Percentiles rank a stretch among this genome's conserved stretches.
Conservation (phyloP, 2,888 invertebrate genomes). For the Molorchus minor region DNA sequence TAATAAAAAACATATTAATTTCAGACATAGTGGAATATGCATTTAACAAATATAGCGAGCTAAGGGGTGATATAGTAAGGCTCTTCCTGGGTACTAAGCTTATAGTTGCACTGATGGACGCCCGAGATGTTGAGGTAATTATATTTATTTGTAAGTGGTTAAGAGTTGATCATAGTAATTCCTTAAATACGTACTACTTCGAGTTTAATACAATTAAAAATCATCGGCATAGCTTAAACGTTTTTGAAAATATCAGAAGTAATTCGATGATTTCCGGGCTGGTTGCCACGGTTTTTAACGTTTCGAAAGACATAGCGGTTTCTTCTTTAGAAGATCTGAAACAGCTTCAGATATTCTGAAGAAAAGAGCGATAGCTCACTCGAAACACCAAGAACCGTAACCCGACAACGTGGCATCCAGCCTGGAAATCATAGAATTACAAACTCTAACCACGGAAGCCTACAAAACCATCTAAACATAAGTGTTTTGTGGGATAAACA, state of each 20-base stretch:
- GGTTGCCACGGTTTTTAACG: too few relatives aligned
- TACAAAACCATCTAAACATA: neutral
- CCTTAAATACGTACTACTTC: neutral
- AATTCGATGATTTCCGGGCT: too few relatives aligned
- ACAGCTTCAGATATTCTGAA: too few relatives aligned
- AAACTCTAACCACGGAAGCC: neutral
- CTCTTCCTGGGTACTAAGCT: conserved; percentile 41
- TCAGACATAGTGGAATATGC: conserved; percentile 35
- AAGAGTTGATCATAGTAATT: neutral
- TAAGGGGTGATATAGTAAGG: conserved; percentile 34
- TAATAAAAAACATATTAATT: too few relatives aligned
- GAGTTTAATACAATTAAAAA: too few relatives aligned
- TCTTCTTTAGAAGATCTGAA: too few relatives aligned
- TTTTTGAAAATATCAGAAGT: too few relatives aligned
- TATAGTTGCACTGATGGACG: conserved; percentile 37
- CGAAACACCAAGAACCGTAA: neutral
- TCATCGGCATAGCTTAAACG: too few relatives aligned
- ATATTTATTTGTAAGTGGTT: neutral
- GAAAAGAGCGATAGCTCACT: too few relatives aligned
- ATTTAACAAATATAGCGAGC: conserved; percentile 9
- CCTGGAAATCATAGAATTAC: too few relatives aligned
- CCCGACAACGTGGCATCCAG: neutral
- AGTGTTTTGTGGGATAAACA: neutral
- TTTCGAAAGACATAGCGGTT: too few relatives aligned
- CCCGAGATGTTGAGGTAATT: conserved; percentile 44